phyloP scores from a whole-genome alignment of 2,888 invertebrate species.

The Drosophila recens region DNA sequence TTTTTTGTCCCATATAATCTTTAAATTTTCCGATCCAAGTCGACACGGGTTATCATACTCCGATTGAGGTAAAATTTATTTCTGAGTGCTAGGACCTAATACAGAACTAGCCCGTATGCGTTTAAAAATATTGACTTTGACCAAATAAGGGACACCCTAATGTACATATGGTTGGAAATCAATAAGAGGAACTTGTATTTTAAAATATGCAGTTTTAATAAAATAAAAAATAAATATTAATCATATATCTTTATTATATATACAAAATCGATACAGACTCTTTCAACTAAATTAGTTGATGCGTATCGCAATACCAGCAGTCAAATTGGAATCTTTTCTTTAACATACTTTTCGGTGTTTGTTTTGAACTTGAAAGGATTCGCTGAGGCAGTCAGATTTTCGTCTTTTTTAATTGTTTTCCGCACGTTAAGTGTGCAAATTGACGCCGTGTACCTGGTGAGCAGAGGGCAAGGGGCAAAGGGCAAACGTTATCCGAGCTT shows the following conservation, averaged over 20 bases:
- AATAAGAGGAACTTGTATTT: neutral
- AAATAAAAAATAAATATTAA: no score
- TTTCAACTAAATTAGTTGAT: neutral
- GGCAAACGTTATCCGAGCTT: constrained; percentile 28
- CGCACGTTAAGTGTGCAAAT: constrained; percentile 53
- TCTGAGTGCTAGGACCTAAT: no score
- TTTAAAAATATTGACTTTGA: no score
- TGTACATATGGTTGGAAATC: no score
- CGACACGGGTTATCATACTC: no score
- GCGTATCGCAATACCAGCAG: neutral
- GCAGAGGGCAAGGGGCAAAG: constrained; percentile 36
- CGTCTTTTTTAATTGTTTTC: constrained; percentile 54
- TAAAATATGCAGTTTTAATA: neutral
- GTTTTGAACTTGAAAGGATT: neutral
- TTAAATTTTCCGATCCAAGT: no score
- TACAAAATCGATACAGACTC: neutral
- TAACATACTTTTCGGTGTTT: neutral
- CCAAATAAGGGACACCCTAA: no score
- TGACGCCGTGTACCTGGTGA: constrained; percentile 37
- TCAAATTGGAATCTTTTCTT: neutral
- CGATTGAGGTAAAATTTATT: no score
- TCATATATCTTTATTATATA: neutral
- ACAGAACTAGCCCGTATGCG: no score
- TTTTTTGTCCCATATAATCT: no score
- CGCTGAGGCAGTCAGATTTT: constrained; percentile 5